Conservation (phyloP, 2,888 invertebrate species). For the Eupelmus urozonus region DNA sequence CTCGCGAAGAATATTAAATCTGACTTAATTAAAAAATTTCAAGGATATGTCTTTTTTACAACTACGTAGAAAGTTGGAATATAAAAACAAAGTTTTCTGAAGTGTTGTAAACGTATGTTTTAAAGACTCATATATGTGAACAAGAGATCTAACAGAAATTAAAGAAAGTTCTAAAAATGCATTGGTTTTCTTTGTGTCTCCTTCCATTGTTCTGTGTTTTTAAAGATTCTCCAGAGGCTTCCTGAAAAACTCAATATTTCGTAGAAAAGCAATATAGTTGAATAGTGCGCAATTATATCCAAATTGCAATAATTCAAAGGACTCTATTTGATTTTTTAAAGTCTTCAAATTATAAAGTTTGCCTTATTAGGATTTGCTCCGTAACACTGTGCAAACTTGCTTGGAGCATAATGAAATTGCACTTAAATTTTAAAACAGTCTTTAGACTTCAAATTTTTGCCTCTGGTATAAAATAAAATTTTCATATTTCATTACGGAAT, state of each 20-base stretch:
- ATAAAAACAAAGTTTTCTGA: slow-evolving; percentile 3
- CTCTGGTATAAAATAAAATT: no score
- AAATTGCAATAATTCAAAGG: background rate
- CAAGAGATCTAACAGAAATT: slow-evolving; percentile 4
- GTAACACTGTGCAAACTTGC: no score
- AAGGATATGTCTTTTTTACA: background rate
- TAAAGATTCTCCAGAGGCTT: background rate
- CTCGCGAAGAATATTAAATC: background rate
- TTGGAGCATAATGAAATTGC: no score
- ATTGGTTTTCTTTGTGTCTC: background rate
- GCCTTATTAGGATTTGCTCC: no score
- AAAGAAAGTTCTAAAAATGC: background rate
- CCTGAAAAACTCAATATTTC: no score
- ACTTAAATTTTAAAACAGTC: no score
- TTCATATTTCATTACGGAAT: no score
- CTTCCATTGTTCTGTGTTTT: background rate
- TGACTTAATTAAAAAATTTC: slow-evolving; percentile 10
- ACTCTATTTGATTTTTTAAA: no score
- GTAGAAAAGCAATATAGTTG: no score
- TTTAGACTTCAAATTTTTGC: no score
- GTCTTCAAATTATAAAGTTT: no score
- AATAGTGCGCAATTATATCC: background rate
- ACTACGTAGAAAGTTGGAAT: slow-evolving; percentile 8
- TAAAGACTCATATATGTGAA: background rate
- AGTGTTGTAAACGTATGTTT: background rate